A percentile compares a stretch with the other conserved stretches of the same genome.
Evolutionary conservation across 2,888 invertebrate species (phyloP).

Genomic region (Fissipunctia ypsillon): DNA sequence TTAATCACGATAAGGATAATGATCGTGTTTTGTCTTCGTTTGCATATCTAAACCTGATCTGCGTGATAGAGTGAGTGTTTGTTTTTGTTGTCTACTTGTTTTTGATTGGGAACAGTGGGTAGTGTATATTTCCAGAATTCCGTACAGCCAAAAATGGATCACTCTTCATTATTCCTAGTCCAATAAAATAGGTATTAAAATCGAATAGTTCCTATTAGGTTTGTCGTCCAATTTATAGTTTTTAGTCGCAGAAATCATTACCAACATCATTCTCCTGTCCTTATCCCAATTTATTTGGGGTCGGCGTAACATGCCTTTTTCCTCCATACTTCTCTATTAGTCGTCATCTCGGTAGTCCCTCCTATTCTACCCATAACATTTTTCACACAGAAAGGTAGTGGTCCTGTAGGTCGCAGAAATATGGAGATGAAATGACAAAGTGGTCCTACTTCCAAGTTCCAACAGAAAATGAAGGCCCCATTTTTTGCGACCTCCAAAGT

Average conservation of each 20-base stretch:
- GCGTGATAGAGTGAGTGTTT: conserved; percentile 4
- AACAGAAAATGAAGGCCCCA: background rate
- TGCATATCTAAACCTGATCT: conserved; percentile 51
- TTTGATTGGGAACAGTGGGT: conserved; percentile 12
- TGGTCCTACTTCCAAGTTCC: background rate
- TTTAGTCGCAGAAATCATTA: background rate
- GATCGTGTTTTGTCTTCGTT: conserved; percentile 53
- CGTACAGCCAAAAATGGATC: background rate
- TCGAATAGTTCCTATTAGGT: background rate
- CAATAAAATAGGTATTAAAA: background rate
- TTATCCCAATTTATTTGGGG: background rate
- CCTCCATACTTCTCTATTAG: background rate
- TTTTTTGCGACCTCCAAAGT: background rate
- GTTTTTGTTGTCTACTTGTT: conserved; percentile 24
- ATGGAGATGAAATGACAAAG: background rate
- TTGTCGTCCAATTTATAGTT: background rate
- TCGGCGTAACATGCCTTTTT: too few species aligned
- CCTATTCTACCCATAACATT: background rate
- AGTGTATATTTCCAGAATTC: background rate
- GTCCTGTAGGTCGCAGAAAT: background rate
- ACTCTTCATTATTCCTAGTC: background rate
- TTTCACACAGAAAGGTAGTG: background rate
- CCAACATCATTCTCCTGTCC: background rate
- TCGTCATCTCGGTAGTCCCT: background rate
- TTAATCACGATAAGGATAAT: conserved; percentile 50